Evolutionary conservation across 2,888 invertebrate species (phyloP).

Genomic region (Clepsis dumicolana): DNA sequence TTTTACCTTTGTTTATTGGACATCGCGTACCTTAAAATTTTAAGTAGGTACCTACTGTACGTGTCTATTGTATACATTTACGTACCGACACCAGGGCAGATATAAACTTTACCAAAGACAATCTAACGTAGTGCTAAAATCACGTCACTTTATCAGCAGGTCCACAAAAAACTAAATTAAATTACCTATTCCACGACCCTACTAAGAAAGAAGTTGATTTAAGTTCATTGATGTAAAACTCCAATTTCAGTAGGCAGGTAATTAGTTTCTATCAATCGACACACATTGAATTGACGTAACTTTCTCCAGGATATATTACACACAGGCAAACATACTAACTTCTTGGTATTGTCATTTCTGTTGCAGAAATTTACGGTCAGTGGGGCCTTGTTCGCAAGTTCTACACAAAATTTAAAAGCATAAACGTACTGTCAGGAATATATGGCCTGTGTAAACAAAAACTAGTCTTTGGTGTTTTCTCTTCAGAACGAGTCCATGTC

Average conservation of each 20-base stretch:
- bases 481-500: neutral
- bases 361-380: no score
- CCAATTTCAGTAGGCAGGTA: neutral
- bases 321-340: neutral
- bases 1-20: neutral
- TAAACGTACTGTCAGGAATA: neutral
- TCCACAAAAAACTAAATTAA: no score
- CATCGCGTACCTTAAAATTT: neutral
- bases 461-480: neutral
- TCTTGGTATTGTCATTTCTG: no score
- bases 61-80: neutral
- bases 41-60: neutral
- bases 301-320: neutral
- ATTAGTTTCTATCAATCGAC: neutral
- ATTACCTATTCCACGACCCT: no score
- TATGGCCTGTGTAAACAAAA: neutral
- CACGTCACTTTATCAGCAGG: no score
- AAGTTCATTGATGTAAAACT: neutral
- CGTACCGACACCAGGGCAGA: no score
- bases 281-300: neutral
- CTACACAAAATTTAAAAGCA: neutral
- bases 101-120: no score
- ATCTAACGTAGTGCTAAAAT: no score
- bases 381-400: neutral
- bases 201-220: no score